A percentile compares a stretch with the other conserved stretches of the same genome.
phyloP scores from a whole-genome alignment of 2,797 vertebrate genomes.

The Bucorvus abyssinicus region DNA sequence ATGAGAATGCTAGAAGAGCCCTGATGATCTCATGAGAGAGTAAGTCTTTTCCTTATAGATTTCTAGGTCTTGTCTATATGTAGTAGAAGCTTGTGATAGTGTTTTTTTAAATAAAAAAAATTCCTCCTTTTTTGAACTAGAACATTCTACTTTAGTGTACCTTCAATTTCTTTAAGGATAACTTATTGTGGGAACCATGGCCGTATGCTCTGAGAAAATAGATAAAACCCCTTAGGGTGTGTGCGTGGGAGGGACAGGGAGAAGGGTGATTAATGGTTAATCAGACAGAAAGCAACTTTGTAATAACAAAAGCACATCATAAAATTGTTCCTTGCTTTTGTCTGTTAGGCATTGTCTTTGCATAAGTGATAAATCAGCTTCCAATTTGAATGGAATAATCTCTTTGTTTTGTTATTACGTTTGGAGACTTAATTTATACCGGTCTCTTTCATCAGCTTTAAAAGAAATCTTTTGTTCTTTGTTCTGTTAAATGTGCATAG shows the following conservation, averaged over 20 bases:
- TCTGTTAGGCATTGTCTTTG: neutral
- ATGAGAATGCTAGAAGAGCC: neutral
- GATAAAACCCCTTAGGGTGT: neutral
- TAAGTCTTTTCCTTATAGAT: neutral
- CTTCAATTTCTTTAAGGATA: neutral
- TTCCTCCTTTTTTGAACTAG: neutral
- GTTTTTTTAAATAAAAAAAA: neutral
- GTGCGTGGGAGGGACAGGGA: neutral
- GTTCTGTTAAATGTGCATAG: neutral
- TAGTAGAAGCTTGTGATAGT: neutral
- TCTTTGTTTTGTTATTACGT: neutral
- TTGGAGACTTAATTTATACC: conserved; percentile 17
- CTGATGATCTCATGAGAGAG: neutral
- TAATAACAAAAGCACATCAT: neutral
- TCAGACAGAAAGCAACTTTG: neutral
- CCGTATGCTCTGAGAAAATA: neutral
- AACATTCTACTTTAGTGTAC: neutral
- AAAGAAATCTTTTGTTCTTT: conserved; percentile 5
- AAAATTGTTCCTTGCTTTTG: neutral
- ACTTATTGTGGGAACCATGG: neutral
- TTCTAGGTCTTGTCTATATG: neutral
- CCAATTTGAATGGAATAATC: neutral
- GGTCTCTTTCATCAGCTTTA: neutral
- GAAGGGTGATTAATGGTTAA: neutral
- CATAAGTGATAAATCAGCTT: conserved; percentile 4